These are phyloP conservation scores for Pelobates fuscus DNA, from an alignment of 2,113 vertebrate species.

Conservation along the genomic window DNA sequence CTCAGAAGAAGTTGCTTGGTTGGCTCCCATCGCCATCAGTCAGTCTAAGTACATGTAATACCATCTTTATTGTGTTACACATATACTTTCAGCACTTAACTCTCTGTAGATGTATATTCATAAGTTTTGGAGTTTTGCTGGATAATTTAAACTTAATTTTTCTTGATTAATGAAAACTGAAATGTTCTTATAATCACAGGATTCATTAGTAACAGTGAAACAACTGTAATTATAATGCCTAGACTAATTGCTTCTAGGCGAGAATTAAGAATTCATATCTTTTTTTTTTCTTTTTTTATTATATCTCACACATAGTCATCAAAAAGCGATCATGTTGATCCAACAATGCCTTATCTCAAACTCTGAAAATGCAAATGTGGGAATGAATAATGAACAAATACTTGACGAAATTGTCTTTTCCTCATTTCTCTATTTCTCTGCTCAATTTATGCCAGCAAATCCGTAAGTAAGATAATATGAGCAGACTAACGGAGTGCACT, in stretches of 20 bases:
- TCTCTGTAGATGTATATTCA: constrained; percentile 39
- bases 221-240: constrained; percentile 49
- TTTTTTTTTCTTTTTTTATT: constrained; percentile 44
- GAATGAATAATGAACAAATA: background rate
- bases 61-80: constrained; percentile 19
- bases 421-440: too few relatives aligned
- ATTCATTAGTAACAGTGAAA: constrained; percentile 50
- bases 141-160: constrained; percentile 42
- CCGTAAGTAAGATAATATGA: background rate
- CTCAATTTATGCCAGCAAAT: background rate
- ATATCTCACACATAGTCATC: constrained; percentile 37
- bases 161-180: constrained; percentile 49
- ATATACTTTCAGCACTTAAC: constrained; percentile 37
- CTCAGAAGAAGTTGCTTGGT: too few relatives aligned
- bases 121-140: constrained; percentile 37
- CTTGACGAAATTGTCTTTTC: background rate
- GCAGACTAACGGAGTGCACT: too few relatives aligned
- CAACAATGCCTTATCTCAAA: constrained; percentile 33
- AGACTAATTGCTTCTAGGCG: constrained; percentile 48
- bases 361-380: constrained; percentile 18
- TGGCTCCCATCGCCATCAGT: too few relatives aligned
- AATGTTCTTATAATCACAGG: constrained; percentile 46
- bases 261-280: constrained; percentile 47
- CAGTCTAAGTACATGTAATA: constrained; percentile 21
- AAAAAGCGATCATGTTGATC: constrained; percentile 49